Evolutionary conservation across 2,888 invertebrate species (phyloP).

Genomic region (Ophion obscuratus): DNA sequence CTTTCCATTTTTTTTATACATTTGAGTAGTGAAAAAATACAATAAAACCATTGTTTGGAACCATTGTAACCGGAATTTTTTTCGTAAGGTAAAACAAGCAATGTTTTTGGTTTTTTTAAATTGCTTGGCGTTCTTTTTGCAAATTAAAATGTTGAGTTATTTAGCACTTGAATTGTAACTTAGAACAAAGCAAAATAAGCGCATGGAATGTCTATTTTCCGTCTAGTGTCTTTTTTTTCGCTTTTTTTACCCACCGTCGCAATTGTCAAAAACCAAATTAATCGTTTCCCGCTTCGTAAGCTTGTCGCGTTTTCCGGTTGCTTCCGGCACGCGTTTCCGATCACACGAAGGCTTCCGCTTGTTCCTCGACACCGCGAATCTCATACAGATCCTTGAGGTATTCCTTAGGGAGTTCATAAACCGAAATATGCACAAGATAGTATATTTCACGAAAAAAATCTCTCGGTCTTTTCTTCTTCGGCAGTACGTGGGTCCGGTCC

Average conservation of each 20-base stretch:
- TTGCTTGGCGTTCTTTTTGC: too few relatives aligned
- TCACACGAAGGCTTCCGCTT: slow-evolving; percentile 54
- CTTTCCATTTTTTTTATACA: too few relatives aligned
- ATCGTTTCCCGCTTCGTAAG: slow-evolving; percentile 67
- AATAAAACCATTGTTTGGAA: too few relatives aligned
- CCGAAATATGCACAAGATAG: slow-evolving; percentile 30
- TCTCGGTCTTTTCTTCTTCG: not conserved
- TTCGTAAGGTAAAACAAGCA: too few relatives aligned
- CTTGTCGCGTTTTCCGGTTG: slow-evolving; percentile 27
- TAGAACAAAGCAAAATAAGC: not conserved
- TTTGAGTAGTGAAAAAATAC: too few relatives aligned
- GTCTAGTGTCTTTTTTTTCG: not conserved
- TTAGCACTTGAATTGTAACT: not conserved
- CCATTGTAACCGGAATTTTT: too few relatives aligned
- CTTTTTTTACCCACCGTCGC: slow-evolving; percentile 71
- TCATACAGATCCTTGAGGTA: slow-evolving; percentile 71
- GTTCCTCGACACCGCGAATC: slow-evolving; percentile 64
- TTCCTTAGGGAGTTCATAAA: slow-evolving; percentile 73
- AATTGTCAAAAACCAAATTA: slow-evolving; percentile 75
- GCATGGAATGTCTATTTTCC: not conserved
- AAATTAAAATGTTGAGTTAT: too few relatives aligned
- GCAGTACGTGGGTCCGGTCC: not conserved
- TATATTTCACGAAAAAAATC: slow-evolving; percentile 18
- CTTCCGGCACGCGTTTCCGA: slow-evolving; percentile 41
- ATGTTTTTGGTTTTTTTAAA: too few relatives aligned